Evolutionary conservation across 2,113 vertebrate genomes (phyloP).

Genomic region (Macaca nemestrina): DNA sequence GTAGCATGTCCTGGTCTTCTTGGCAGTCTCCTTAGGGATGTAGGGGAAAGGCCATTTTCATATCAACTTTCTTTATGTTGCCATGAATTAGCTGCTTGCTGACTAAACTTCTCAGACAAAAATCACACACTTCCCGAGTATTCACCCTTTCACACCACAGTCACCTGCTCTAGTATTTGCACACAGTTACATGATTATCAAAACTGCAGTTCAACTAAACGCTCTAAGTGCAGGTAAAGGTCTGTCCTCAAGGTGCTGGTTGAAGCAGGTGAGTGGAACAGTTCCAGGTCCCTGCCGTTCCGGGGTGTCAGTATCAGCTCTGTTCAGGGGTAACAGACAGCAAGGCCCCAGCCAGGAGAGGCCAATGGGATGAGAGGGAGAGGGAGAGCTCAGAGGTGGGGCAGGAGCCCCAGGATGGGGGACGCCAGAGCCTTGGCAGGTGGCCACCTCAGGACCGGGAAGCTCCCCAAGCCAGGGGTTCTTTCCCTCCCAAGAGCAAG

Average conservation of each 20-base stretch:
- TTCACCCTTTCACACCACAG: background rate
- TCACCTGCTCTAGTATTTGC: background rate
- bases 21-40: background rate
- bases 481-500: too few species aligned
- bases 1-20: rapidly evolving
- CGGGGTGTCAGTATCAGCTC: rapidly evolving
- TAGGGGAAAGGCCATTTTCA: rapidly evolving
- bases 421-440: background rate
- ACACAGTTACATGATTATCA: background rate
- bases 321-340: background rate
- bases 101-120: background rate
- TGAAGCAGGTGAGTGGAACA: background rate
- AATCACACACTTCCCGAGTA: background rate
- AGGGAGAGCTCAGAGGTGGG: background rate
- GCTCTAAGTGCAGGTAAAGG: background rate
- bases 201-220: background rate
- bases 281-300: background rate
- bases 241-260: too few species aligned
- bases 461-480: background rate
- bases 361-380: too few species aligned
- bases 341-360: background rate
- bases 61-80: background rate
- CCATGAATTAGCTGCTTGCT: background rate
- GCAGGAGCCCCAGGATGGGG: background rate
- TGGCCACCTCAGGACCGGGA: background rate